Conservation (phyloP, 2,113 vertebrate species). For the Pantherophis guttatus region DNA sequence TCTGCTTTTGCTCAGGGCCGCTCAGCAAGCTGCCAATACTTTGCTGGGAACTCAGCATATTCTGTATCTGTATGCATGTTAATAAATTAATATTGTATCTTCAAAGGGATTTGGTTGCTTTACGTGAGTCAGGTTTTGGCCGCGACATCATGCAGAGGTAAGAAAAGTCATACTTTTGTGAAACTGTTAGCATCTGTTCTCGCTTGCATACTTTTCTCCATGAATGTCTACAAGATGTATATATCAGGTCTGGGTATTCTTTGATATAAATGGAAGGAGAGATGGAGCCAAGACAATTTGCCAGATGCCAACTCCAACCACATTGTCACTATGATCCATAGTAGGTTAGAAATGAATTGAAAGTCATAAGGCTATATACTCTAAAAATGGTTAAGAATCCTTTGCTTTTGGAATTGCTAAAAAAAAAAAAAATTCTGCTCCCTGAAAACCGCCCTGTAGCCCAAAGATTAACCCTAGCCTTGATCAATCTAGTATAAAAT, state of each 20-base stretch:
- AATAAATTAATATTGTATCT: not conserved
- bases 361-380: not conserved
- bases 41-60: not conserved
- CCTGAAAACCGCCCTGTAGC: not conserved
- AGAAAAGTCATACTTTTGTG: not conserved
- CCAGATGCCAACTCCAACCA: not conserved
- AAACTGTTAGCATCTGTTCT: not conserved
- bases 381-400: not conserved
- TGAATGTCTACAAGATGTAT: not conserved
- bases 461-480: not conserved
- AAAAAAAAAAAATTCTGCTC: not conserved
- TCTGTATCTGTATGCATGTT: not conserved
- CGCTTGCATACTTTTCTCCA: not conserved
- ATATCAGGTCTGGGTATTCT: not conserved
- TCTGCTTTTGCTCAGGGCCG: not conserved
- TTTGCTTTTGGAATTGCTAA: not conserved
- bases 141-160: not conserved
- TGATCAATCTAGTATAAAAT: not conserved
- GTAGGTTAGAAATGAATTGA: not conserved
- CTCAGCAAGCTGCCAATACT: not conserved
- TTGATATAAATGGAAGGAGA: not conserved
- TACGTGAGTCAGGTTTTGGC: not conserved
- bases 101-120: not conserved
- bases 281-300: not conserved
- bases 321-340: not conserved